These are phyloP conservation scores for Drosophila mauritiana DNA, from an alignment of 1,140 invertebrate species.

Conservation along the genomic window DNA sequence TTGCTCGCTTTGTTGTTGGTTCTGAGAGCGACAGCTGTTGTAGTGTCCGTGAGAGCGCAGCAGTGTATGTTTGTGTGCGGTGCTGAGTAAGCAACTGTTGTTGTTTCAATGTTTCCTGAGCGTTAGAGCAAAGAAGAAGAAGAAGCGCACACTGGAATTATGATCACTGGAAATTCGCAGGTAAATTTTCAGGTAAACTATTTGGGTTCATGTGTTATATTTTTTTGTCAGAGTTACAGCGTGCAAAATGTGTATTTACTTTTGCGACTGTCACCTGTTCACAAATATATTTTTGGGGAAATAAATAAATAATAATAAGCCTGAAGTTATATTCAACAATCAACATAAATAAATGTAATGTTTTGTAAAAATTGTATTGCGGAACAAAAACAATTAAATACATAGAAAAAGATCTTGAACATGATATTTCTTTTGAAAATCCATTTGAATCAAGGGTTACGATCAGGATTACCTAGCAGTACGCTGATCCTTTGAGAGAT, in stretches of 20 bases:
- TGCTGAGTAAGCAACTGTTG: constrained; percentile 40
- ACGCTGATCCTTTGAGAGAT: constrained; percentile 2
- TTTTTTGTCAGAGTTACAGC: not conserved
- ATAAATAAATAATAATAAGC: not conserved
- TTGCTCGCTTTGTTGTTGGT: constrained; percentile 64
- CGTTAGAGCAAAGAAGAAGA: constrained; percentile 37
- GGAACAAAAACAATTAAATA: too few relatives aligned
- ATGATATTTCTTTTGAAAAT: too few relatives aligned
- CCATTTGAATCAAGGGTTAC: too few relatives aligned
- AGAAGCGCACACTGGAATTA: constrained; percentile 22
- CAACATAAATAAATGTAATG: too few relatives aligned
- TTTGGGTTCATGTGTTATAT: not conserved
- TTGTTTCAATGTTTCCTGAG: constrained; percentile 72
- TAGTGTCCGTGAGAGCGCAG: not conserved
- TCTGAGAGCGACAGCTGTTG: constrained; percentile 61
- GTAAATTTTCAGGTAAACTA: constrained; percentile 16
- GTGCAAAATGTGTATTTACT: not conserved
- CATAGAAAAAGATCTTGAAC: too few relatives aligned
- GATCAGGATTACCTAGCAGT: not conserved
- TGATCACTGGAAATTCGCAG: not conserved
- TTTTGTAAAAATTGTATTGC: too few relatives aligned
- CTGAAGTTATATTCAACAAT: too few relatives aligned
- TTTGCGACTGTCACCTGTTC: not conserved
- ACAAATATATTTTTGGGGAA: not conserved
- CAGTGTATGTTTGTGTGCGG: not conserved